Base-by-base conservation (phyloP, 2,113 vertebrate genomes). In the Pelodiscus sinensis region DNA sequence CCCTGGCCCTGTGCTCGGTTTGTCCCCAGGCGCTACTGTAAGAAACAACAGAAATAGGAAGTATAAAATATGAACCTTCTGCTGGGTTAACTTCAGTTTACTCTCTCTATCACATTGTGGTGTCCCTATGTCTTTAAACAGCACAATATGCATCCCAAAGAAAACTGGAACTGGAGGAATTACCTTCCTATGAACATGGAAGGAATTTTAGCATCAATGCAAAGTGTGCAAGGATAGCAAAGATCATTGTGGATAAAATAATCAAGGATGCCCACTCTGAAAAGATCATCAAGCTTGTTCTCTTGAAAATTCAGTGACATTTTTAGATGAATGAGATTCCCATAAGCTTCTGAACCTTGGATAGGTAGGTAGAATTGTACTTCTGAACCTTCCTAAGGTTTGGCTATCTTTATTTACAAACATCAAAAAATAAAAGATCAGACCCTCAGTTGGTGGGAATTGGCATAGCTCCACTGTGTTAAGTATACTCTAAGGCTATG, bases 321-420 rank as follows among this genome's bases (percentile, higher is more conserved):
- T 44, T 86, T 68, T 85, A 91, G 88, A 88, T 96, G 52, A 94
- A 92, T 92, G 16, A 27, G 90, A 54, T 65, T 65, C 15, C 29
- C 60, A 82, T 50, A 8, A 91, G 18, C 22, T 80, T 50, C 82
- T 89, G 75, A 92, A 13, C 31, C 78, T 52, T 52, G 85, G 73
- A 87, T 22, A 31, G 21, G 58, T 52, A 88, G 29, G 24, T 75
- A 29, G 52, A 92, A 95, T 87, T 93, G 80, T 93, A 93, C 68
- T 82, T 89, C 85, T 84, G 79, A 90, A 90, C 68, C 16, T 73
- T 25, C 79, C 13, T 56, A 60, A 86, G 52, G 68, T 60, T n/a
- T n/a, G n/a, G n/a, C n/a, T 92, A 18, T 10, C 50, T 68, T 13
- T 87, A 90, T 62, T 35, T 58, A 2, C 6, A 82, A 27, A 11